A percentile compares a stretch with the other conserved stretches of the same genome.
These are phyloP conservation scores for Dipodomys stephensi DNA, from an alignment of 2,113 vertebrate genomes.

Conservation along the genomic window DNA sequence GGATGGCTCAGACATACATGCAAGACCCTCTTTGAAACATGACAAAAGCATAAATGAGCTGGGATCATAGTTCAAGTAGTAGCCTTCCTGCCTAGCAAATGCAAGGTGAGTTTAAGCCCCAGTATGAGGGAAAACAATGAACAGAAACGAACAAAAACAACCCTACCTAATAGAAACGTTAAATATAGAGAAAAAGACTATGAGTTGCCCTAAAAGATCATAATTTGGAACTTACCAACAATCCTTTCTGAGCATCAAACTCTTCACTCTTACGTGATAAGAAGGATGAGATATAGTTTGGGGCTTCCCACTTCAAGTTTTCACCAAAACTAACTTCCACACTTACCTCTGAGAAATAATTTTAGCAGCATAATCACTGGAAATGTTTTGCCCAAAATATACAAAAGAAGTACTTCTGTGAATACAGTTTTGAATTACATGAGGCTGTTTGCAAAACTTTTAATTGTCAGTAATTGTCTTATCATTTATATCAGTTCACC, in stretches of 20 bases:
- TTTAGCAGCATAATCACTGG: slow-evolving; percentile 25
- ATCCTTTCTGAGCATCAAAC: not conserved
- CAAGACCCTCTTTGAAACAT: no score
- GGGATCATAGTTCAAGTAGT: no score
- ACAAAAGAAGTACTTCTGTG: slow-evolving; percentile 37
- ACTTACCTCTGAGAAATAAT: slow-evolving; percentile 22
- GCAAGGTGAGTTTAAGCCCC: no score
- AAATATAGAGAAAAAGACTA: not conserved
- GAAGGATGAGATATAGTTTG: not conserved
- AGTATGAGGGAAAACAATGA: not conserved
- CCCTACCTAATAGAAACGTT: not conserved
- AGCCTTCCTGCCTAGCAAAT: no score
- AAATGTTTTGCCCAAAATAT: slow-evolving; percentile 28
- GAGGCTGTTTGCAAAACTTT: slow-evolving; percentile 49
- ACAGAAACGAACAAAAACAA: not conserved
- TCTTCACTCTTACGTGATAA: slow-evolving; percentile 10
- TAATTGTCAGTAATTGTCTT: slow-evolving; percentile 39
- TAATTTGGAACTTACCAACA: not conserved
- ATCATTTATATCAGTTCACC: slow-evolving; percentile 43
- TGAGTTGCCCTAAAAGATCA: not conserved
- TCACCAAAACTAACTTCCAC: not conserved
- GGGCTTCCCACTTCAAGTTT: not conserved
- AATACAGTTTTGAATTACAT: slow-evolving; percentile 51
- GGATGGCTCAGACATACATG: no score
- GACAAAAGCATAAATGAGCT: no score